Evolutionary conservation across 2,797 vertebrate genomes (phyloP), one percentile per base, ranked within the genome.

Genomic region (Propithecus perrieri): DNA sequence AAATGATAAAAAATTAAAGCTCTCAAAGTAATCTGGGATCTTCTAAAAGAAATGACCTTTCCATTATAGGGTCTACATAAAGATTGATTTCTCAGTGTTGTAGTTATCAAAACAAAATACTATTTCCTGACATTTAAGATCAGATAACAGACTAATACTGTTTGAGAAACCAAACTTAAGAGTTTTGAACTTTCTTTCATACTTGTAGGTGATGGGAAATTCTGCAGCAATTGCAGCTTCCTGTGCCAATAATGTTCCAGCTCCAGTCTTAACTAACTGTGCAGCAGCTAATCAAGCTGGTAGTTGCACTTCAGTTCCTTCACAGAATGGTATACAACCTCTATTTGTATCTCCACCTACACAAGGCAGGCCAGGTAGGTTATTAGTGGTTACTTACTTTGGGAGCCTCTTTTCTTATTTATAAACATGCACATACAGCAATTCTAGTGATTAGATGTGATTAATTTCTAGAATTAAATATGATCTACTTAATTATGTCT

Each of bases 131-230:
- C 89, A 78, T 92, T 81, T 92, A 85, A 43, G 48, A 55, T 94
- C 12, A 86, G 71, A 28, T 88, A 80, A 85, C 65, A 93, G 89
- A 85, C 80, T 89, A 79, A 43, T 59, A 57, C 2, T 41, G 17
- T 96, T 96, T 93, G 12, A 80, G 57, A 87, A 96, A 96, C 57
- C 72, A 94, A 94, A 91, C 33, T 96, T 95, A 79, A 79, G 83
- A 93, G 38, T 96, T 94, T 38, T 89, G 74, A 97, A 75, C 35
- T 96, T 12, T 83, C 95, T 83, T 97, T 71, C 55, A 50, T 95
- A 75, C 95, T 96, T 98, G 76, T 97, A 99, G 99, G 98, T 99
- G 50, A 98, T 99, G 98, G 99, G 99, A 96, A 99, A 99, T 50
- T 98, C 99, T 59, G 97, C 98, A 11, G 98, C 98, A 81, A 26